phyloP scores from a whole-genome alignment of 2,113 vertebrate species.

The Emydura subglobosa region DNA sequence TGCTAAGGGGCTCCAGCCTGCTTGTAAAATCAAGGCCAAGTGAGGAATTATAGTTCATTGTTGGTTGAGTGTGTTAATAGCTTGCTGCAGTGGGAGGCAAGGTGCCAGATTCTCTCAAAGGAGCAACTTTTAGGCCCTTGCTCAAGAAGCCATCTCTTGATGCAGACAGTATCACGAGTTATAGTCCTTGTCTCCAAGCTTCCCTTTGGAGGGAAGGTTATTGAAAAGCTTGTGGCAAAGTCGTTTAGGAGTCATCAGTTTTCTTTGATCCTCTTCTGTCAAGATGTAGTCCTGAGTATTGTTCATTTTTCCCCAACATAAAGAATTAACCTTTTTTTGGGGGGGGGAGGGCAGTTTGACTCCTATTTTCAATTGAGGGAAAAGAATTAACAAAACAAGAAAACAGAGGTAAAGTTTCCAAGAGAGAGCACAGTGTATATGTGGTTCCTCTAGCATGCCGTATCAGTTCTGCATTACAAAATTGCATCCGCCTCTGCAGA shows the following conservation, averaged over 20 bases:
- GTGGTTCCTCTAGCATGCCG: neutral
- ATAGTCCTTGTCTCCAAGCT: neutral
- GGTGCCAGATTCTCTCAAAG: accelerated
- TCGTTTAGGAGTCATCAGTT: neutral
- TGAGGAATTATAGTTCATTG: neutral
- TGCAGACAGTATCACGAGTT: neutral
- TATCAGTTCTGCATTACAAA: neutral
- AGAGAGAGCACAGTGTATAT: accelerated
- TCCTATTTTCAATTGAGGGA: neutral
- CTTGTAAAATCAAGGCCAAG: neutral
- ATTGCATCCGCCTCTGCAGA: neutral
- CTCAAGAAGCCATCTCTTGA: accelerated
- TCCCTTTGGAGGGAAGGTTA: neutral
- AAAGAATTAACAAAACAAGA: neutral
- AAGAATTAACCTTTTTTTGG: neutral
- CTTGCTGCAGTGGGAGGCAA: neutral
- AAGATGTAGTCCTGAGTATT: neutral
- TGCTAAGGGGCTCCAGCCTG: neutral
- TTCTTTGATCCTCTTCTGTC: neutral
- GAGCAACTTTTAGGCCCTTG: neutral
- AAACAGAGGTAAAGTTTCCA: neutral
- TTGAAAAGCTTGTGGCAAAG: neutral
- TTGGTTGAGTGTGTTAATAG: neutral
- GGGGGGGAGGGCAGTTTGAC: neutral
- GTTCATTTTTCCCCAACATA: neutral